Percentiles rank a stretch among this genome's conserved stretches.
Evolutionary conservation across 2,888 invertebrate species (phyloP).

Genomic region (Metallyticus violacea): DNA sequence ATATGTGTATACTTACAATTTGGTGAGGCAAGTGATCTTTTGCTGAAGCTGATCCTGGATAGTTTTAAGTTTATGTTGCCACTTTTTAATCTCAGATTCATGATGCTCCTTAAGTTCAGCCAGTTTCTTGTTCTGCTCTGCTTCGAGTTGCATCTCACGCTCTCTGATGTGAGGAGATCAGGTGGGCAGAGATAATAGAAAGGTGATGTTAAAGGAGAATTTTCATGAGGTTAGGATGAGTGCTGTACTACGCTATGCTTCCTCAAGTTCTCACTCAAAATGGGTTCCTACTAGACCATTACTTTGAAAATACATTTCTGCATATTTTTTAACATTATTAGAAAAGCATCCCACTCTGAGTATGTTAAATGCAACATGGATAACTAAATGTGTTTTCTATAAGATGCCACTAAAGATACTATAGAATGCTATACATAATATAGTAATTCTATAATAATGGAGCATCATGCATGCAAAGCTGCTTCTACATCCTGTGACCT

Average conservation of each 20-base stretch:
- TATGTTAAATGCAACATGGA: not conserved
- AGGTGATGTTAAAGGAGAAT: not conserved
- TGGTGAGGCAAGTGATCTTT: conserved; percentile 4
- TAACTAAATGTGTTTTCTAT: not conserved
- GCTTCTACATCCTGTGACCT: not conserved
- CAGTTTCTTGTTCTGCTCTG: conserved; percentile 19
- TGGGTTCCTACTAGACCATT: no score
- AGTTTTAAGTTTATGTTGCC: conserved; percentile 15
- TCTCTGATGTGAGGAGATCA: conserved; percentile 22
- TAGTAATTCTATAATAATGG: not conserved
- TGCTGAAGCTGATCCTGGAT: conserved; percentile 9
- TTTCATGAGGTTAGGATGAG: not conserved
- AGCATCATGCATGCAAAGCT: not conserved
- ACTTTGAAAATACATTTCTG: not conserved
- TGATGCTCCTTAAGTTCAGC: conserved; percentile 18
- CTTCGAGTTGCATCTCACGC: conserved; percentile 24
- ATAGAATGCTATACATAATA: not conserved
- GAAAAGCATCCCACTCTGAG: not conserved
- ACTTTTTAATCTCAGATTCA: conserved; percentile 15
- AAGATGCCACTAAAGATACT: not conserved
- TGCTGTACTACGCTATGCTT: not conserved
- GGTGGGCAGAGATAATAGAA: not conserved
- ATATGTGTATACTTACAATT: conserved; percentile 4
- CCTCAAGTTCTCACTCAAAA: not conserved
- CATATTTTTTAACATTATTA: not conserved